A percentile compares a stretch with the other conserved stretches of the same genome.
These are phyloP conservation scores for Gobio occitaniae DNA, from an alignment of 2,797 vertebrate genomes.

Conservation along the genomic window DNA sequence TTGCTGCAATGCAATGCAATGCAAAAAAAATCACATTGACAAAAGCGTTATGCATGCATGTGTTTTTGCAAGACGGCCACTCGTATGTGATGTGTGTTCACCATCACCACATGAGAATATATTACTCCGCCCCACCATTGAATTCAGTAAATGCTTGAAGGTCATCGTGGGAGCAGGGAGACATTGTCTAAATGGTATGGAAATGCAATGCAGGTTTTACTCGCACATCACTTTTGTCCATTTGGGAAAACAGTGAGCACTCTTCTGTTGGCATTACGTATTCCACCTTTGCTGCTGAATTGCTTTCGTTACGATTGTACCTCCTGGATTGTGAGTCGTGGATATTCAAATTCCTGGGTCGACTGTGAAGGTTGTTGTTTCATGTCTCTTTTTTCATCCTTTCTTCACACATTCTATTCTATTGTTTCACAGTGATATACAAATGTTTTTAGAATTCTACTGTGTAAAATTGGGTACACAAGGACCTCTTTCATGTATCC, in stretches of 20 bases:
- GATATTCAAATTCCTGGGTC: slow-evolving; percentile 16
- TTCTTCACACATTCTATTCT: not conserved
- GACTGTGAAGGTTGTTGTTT: slow-evolving; percentile 35
- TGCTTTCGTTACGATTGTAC: slow-evolving; percentile 15
- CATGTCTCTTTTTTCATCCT: slow-evolving; percentile 6
- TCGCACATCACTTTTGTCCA: slow-evolving; percentile 47
- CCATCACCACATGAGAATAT: slow-evolving; percentile 35
- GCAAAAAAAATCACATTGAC: slow-evolving; percentile 46
- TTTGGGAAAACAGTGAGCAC: slow-evolving; percentile 49
- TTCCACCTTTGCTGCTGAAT: slow-evolving; percentile 17
- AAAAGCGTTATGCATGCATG: slow-evolving; percentile 51
- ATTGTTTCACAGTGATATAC: not conserved
- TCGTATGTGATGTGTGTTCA: slow-evolving; percentile 59
- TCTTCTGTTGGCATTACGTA: slow-evolving; percentile 32
- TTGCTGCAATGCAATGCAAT: slow-evolving; percentile 30
- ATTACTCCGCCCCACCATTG: slow-evolving; percentile 45
- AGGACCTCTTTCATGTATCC: slow-evolving; percentile 8
- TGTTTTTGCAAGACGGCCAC: slow-evolving; percentile 53
- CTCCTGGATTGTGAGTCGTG: slow-evolving; percentile 25
- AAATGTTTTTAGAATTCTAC: slow-evolving; percentile 30
- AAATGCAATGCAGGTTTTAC: slow-evolving; percentile 39
- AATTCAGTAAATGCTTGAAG: slow-evolving; percentile 49
- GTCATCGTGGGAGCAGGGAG: slow-evolving; percentile 55
- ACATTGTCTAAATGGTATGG: slow-evolving; percentile 40
- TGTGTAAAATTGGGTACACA: not conserved